Evolutionary conservation across 2,113 vertebrate genomes (phyloP), one percentile per base, ranked within the genome.

Genomic region (Protomyctophum bolini): DNA sequence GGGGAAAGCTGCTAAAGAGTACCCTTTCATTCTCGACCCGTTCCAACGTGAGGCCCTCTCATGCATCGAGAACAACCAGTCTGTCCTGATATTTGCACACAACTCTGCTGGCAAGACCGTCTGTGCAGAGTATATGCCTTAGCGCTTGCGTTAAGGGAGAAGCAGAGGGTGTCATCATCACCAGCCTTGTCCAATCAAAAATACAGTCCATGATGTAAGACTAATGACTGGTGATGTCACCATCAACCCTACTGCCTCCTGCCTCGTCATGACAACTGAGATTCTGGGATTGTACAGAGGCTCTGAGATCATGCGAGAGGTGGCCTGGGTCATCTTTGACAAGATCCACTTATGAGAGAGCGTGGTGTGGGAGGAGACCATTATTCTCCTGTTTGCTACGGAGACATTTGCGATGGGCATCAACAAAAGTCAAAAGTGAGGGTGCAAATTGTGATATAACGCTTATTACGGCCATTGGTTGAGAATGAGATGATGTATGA

Each of bases 81-180:
- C 98, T 52, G 98, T 99, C 21, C 91, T 99, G 29, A 97, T 99
- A 50, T 99, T 97, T 6, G 98, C 98, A 46, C 98, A 99, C 80
- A 99, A 97, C 4, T 99, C 98, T 68, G 97, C 98, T n/a, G 98
- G 98, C 56, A 99, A 99, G 92, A 99, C 98, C 2, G 98, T 99
- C n/a, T 99, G 97, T 78, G 98, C 98, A 10, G 98, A 99, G 97
- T 99, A 89, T 99, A 99, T 79, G 97, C 98, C 49, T 98, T 99
- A 46, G 98, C 98, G 1, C 79, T 98, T 66, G 98, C 97, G 56
- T 92, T 99, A 76, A 91, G 96, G 60, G 98, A 98, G 57, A 99
- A 99, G 74, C 98, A 99, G 81, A 94, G 97, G 46, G 98, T 98
- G 68, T n/a, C n/a, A 99, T 99, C 91, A 99, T 99, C 91, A 99